These are phyloP conservation scores for Corythaixoides concolor DNA, from an alignment of 2,113 vertebrate species.

Conservation along the genomic window DNA sequence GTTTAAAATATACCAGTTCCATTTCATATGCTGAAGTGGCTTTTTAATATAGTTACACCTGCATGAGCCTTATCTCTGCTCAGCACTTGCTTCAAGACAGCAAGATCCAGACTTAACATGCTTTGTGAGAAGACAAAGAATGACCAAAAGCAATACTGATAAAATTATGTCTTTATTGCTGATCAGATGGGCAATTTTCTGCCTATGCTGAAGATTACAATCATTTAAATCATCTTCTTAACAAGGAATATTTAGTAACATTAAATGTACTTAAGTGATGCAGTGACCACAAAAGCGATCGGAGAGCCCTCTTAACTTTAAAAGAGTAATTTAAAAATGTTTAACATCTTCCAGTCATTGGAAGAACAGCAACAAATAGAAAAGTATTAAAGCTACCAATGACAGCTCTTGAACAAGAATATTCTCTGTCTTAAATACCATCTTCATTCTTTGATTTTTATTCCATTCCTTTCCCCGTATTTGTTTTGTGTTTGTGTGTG, in stretches of 20 bases:
- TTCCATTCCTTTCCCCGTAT: neutral
- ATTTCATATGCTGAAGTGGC: neutral
- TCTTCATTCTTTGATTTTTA: constrained; percentile 51
- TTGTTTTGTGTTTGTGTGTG: constrained; percentile 42
- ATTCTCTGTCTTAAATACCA: neutral
- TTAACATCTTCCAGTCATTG: neutral
- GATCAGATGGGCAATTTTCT: neutral
- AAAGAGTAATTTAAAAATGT: neutral
- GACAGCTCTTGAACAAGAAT: constrained; percentile 13
- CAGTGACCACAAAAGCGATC: neutral
- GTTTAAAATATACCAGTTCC: neutral
- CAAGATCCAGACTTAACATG: neutral
- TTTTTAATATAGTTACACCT: neutral
- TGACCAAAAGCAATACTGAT: neutral
- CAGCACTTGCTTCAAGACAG: constrained; percentile 11
- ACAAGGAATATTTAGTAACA: neutral
- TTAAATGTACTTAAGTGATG: neutral
- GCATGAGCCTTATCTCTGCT: neutral
- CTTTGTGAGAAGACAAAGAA: neutral
- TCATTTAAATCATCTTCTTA: neutral
- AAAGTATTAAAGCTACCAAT: neutral
- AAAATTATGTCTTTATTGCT: neutral
- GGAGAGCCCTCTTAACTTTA: neutral
- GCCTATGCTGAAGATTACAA: neutral
- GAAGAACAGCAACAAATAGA: neutral